These are phyloP conservation scores for Endotricha flammealis DNA, from an alignment of 2,888 invertebrate genomes.

Conservation along the genomic window DNA sequence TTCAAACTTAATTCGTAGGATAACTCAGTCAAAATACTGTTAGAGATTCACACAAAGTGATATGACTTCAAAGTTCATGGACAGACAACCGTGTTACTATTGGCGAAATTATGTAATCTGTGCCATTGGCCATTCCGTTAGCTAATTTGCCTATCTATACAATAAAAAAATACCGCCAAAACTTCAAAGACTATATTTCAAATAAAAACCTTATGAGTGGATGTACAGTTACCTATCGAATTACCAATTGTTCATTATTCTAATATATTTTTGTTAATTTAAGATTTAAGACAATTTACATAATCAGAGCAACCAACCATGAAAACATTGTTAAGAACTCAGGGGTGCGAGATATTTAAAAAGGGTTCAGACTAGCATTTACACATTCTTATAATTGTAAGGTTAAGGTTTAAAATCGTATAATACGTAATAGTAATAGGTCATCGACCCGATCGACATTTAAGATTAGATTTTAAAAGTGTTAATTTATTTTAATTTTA, in stretches of 20 bases:
- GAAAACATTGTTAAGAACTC: constrained; percentile 38
- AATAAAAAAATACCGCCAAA: no score
- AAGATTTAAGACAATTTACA: constrained; percentile 54
- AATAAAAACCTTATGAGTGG: no score
- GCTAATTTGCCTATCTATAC: no score
- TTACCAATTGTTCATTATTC: neutral
- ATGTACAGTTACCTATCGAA: no score
- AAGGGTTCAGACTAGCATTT: constrained; percentile 9
- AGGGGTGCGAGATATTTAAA: constrained; percentile 28
- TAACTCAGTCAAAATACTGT: no score
- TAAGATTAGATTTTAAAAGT: constrained; percentile 32
- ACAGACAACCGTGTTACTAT: no score
- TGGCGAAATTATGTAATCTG: no score
- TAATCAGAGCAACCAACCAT: constrained; percentile 57
- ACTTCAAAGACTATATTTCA: no score
- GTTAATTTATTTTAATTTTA: constrained; percentile 29
- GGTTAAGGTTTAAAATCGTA: constrained; percentile 8
- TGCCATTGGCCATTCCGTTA: no score
- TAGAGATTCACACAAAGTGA: no score
- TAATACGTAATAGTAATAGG: constrained; percentile 19
- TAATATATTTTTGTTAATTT: constrained; percentile 38
- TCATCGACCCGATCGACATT: constrained; percentile 37
- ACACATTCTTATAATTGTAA: neutral
- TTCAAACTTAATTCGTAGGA: no score
- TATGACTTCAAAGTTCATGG: no score